These are phyloP conservation scores for Chloroclystis v-ata DNA, from an alignment of 2,888 invertebrate genomes.

Conservation along the genomic window DNA sequence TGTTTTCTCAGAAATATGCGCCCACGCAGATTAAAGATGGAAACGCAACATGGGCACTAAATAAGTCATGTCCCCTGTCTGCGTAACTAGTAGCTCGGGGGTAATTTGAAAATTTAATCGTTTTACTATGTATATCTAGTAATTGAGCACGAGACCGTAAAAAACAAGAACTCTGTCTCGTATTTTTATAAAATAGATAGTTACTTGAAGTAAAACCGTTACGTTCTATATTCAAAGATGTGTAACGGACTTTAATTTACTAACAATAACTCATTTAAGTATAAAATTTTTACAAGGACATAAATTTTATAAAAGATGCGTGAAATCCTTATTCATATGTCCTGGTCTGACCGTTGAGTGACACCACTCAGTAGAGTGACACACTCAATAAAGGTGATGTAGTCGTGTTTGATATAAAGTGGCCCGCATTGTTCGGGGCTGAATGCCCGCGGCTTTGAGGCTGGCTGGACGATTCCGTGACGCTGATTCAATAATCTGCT, in stretches of 20 bases:
- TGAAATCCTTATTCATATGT: slow-evolving; percentile 44
- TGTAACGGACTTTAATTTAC: slow-evolving; percentile 12
- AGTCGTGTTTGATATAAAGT: slow-evolving; percentile 50
- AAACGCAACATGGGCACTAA: slow-evolving; percentile 73
- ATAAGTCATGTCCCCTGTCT: slow-evolving; percentile 69
- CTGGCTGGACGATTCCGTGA: slow-evolving; percentile 19
- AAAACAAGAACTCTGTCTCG: background rate
- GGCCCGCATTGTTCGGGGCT: slow-evolving; percentile 43
- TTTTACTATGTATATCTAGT: background rate
- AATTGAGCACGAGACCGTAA: background rate
- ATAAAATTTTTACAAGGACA: slow-evolving; percentile 46
- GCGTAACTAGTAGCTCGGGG: slow-evolving; percentile 57
- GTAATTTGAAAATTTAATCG: slow-evolving; percentile 50
- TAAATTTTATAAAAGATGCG: slow-evolving; percentile 47
- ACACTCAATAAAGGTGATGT: slow-evolving; percentile 51
- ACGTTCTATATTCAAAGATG: slow-evolving; percentile 13
- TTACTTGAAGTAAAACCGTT: slow-evolving; percentile 10
- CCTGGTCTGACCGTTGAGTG: slow-evolving; percentile 71
- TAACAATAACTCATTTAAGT: slow-evolving; percentile 26
- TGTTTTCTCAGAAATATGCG: slow-evolving; percentile 75
- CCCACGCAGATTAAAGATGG: slow-evolving; percentile 76
- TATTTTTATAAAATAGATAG: background rate
- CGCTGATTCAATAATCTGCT: slow-evolving; percentile 34
- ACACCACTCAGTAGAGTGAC: slow-evolving; percentile 55
- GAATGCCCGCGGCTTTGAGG: slow-evolving; percentile 16